Percentiles rank a stretch among this genome's conserved stretches.
Conservation (phyloP, 1,140 invertebrate species). For the Drosophila murphyi region DNA sequence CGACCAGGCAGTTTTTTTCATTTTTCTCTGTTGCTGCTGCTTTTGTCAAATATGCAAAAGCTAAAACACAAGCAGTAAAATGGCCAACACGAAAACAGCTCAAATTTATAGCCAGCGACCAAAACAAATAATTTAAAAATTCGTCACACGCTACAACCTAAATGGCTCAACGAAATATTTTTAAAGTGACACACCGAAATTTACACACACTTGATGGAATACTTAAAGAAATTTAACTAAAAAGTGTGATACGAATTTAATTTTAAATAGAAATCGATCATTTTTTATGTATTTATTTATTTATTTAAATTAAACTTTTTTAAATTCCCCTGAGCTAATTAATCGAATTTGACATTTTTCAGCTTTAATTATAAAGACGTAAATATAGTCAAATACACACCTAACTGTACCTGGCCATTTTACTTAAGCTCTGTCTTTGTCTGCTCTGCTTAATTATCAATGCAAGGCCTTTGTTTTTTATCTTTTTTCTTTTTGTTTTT, state of each 20-base stretch:
- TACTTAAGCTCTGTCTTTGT: constrained; percentile 32
- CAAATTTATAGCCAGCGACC: constrained; percentile 64
- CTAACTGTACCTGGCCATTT: constrained; percentile 13
- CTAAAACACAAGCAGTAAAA: constrained; percentile 24
- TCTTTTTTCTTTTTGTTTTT: constrained; percentile 3
- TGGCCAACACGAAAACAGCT: constrained; percentile 62
- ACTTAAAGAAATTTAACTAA: too few relatives aligned
- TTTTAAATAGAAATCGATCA: not conserved
- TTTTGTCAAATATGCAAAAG: constrained; percentile 67
- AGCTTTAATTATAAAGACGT: not conserved
- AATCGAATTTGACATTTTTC: not conserved
- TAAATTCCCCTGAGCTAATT: not conserved
- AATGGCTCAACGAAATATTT: constrained; percentile 3
- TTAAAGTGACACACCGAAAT: constrained; percentile 8
- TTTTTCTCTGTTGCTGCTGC: constrained; percentile 26
- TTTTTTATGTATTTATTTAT: not conserved
- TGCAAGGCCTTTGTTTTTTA: constrained; percentile 60
- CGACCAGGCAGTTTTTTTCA: constrained; percentile 46
- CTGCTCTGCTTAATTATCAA: constrained; percentile 74
- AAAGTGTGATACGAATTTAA: not conserved
- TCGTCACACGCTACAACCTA: constrained; percentile 67
- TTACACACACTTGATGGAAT: constrained; percentile 1
- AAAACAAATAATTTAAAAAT: constrained; percentile 78
- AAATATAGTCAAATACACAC: not conserved
- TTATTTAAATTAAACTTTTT: not conserved